Evolutionary conservation across 2,113 vertebrate genomes (phyloP), one percentile per base, ranked within the genome.

Genomic region (Pachycephala philippinensis): DNA sequence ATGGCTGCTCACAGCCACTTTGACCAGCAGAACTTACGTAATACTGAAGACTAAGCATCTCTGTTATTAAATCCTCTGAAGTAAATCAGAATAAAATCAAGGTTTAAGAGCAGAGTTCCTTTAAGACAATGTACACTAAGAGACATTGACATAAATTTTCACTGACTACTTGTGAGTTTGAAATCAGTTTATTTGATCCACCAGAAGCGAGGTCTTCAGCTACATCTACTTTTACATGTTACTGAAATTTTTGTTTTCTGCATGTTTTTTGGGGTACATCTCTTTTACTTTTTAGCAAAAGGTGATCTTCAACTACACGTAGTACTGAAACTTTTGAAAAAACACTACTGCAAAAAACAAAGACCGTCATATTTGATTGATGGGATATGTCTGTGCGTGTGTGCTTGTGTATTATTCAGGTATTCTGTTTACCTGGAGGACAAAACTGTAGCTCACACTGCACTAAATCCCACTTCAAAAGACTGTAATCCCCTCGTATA

Each of bases 351-450:
- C 35, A 72, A 70, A 53, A 85, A 79, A 68, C 14, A 47, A 72
- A 80, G 15, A 69, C 12, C 20, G 39, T 12, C 18, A 3, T 44
- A 78, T 63, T 66, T 71, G 47, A 66, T 13, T 45, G 31, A 61
- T 9, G 19, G 68, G 2, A 1, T 2, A 28, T 12, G 13, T 3
- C 30, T 1, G 1, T 1, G 1, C 53, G 31, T 1, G 9, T 8
- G 18, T 3, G 26, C 1, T 1, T 2, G 2, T 6, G 1, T 44
- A 61, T 22, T 65, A 61, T 49, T 85, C 47, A 75, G 28, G 28
- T 21, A 57, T 49, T 42, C n/a, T 40, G 11, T 87, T 50, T 64
- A 74, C 24, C 13, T 26, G 1, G 6, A 93, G n/a, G 68, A 65
- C 40, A 80, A 78, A 87, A 75, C 30, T 15, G 18, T 4, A 74